These are phyloP conservation scores for Kryptolebias ocellatus DNA, from an alignment of 2,797 vertebrate species.

Conservation along the genomic window DNA sequence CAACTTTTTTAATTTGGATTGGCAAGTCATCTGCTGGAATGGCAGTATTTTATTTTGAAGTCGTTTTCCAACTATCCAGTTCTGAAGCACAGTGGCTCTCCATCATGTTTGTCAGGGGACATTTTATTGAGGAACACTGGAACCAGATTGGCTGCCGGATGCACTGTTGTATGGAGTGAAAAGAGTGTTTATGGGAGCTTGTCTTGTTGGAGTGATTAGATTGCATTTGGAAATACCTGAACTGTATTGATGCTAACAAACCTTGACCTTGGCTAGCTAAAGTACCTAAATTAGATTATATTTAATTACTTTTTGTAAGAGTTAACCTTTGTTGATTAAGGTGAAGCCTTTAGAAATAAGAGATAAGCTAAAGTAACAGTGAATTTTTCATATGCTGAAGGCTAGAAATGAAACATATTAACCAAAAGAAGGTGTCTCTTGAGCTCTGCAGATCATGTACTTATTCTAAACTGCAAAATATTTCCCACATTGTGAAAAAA, in stretches of 20 bases:
- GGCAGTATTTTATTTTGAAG: slow-evolving; percentile 72
- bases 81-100: slow-evolving; percentile 76
- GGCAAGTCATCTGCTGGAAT: slow-evolving; percentile 71
- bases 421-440: neutral
- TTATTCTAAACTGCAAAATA: slow-evolving; percentile 4
- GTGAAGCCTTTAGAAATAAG: slow-evolving; percentile 1
- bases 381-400: neutral
- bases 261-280: neutral
- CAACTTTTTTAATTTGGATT: slow-evolving; percentile 82
- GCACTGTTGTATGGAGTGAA: slow-evolving; percentile 15
- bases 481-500: neutral
- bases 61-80: slow-evolving; percentile 72
- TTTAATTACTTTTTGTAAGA: slow-evolving; percentile 3
- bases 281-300: slow-evolving; percentile 9
- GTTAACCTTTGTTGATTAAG: neutral
- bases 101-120: slow-evolving; percentile 77
- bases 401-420: slow-evolving; percentile 14
- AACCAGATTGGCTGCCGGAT: slow-evolving; percentile 50
- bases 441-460: neutral
- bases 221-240: slow-evolving; percentile 37
- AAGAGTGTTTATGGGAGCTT: neutral
- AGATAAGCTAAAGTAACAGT: neutral
- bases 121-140: slow-evolving; percentile 78
- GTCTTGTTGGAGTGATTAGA: slow-evolving; percentile 31
- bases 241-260: slow-evolving; percentile 26